Evolutionary conservation across 2,888 invertebrate genomes (phyloP).

Genomic region (Andricus curvator): DNA sequence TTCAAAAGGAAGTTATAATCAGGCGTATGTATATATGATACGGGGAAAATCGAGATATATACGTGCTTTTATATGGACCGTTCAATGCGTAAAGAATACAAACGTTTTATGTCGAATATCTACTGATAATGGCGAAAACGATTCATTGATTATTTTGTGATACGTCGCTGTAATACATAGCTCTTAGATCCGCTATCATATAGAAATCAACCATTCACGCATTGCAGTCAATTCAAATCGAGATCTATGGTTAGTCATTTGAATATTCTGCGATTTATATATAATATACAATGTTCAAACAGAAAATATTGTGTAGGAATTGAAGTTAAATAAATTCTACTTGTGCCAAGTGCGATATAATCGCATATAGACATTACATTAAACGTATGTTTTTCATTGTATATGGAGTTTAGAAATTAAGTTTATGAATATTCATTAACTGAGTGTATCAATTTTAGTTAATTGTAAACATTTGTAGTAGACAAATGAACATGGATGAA

Average conservation of each 20-base stretch:
- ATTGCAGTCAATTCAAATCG: constrained; percentile 31
- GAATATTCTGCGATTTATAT: constrained; percentile 12
- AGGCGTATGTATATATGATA: not conserved
- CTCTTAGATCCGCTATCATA: constrained; percentile 12
- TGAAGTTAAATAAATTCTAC: constrained; percentile 14
- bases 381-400: not conserved
- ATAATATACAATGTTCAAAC: not conserved
- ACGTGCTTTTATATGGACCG: not conserved
- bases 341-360: constrained; percentile 14
- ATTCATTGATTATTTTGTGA: constrained; percentile 36
- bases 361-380: constrained; percentile 2
- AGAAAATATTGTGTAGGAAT: constrained; percentile 29
- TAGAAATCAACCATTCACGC: constrained; percentile 13
- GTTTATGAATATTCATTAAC: constrained; percentile 20
- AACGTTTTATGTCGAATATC: constrained; percentile 11
- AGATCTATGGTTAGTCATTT: constrained; percentile 29
- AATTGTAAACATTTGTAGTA: constrained; percentile 19
- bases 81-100: constrained; percentile 10
- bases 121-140: constrained; percentile 16
- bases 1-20: constrained; percentile 25
- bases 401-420: constrained; percentile 20
- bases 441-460: not conserved
- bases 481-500: not conserved
- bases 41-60: not conserved
- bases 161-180: constrained; percentile 16